Conservation (phyloP, 2,888 invertebrate genomes). For the Gastrophysa polygoni region DNA sequence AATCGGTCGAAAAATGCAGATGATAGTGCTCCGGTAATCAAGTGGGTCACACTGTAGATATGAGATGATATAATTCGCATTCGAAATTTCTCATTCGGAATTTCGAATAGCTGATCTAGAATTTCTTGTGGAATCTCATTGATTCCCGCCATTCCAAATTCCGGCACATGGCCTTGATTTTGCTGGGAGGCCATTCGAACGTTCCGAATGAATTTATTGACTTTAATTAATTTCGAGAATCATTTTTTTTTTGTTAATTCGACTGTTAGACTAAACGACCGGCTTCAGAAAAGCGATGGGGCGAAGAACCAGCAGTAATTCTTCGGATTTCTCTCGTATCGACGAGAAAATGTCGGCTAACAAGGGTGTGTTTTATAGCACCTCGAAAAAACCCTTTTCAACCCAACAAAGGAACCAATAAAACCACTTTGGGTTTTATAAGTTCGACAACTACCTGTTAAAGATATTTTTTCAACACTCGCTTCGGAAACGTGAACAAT, state of each 20-base stretch:
- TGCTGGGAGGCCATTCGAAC: too few relatives aligned
- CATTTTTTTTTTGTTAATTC: not conserved
- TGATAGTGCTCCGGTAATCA: too few relatives aligned
- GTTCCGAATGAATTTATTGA: too few relatives aligned
- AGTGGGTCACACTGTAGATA: too few relatives aligned
- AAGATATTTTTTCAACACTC: slow-evolving; percentile 19
- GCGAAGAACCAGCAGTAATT: not conserved
- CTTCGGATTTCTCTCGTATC: slow-evolving; percentile 1
- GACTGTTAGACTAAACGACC: not conserved
- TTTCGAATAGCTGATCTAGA: too few relatives aligned
- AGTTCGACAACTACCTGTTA: slow-evolving; percentile 27
- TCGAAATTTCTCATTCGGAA: too few relatives aligned
- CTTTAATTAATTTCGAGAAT: too few relatives aligned
- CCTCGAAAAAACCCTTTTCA: slow-evolving; percentile 25
- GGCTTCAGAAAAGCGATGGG: not conserved
- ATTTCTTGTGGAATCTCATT: too few relatives aligned
- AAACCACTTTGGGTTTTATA: slow-evolving; percentile 27
- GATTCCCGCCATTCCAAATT: too few relatives aligned
- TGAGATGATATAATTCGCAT: too few relatives aligned
- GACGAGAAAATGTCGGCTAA: slow-evolving; percentile 21
- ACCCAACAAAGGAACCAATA: slow-evolving; percentile 27
- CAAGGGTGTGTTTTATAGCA: slow-evolving; percentile 35
- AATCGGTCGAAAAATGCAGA: too few relatives aligned
- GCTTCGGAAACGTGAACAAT: slow-evolving; percentile 13
- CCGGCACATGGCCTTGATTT: too few relatives aligned